Evolutionary conservation across 2,888 invertebrate species (phyloP), one percentile per base, ranked within the genome.

Genomic region (Tipula lateralis): DNA sequence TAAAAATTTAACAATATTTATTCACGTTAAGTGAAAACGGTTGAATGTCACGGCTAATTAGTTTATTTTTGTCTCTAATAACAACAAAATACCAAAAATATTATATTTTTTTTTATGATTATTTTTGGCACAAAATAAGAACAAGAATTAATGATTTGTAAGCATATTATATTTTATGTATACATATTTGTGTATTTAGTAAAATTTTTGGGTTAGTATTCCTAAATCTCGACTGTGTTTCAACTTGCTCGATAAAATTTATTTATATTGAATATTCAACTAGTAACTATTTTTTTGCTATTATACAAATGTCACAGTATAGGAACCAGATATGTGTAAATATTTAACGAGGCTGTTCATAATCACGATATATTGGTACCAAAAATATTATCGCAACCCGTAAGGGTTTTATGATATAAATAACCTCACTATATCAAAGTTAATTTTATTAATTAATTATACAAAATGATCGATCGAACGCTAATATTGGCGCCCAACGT

Each of bases 31-130:
- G 66, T 66, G 66, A 66, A 66, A 66, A 66, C 24, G 12, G 66
- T 66, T 66, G 66, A 66, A 66, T 66, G 66, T 66, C 66, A 66
- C 66, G 66, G 24, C 66, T 66, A 66, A 66, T 66, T 66, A 66
- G 24, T 66, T 66, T 66, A 12, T 66, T 66, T 66, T 66, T 24
- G 9, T 66, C 9, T 24, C 66, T 19, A 50, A 5, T 50, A 6
- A 50, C 16, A 50, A 50, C 44, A 16, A 50, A 24, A 66, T 66
- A 66, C 66, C 66, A 66, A 66, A 50, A 66, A 66, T 66, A 66
- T 24, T 1, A 24, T 9, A 13, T 39, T 39, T 66, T 66, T 24
- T 24, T 66, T 66, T 24, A 24, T 66, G 66, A 24, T 66, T 66
- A 66, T 66, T 66, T 66, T 66, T 66, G 66, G 66, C 66, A 66